A percentile compares a stretch with the other conserved stretches of the same genome.
phyloP scores from a whole-genome alignment of 1,140 invertebrate species.

The Drosophila punjabiensis region DNA sequence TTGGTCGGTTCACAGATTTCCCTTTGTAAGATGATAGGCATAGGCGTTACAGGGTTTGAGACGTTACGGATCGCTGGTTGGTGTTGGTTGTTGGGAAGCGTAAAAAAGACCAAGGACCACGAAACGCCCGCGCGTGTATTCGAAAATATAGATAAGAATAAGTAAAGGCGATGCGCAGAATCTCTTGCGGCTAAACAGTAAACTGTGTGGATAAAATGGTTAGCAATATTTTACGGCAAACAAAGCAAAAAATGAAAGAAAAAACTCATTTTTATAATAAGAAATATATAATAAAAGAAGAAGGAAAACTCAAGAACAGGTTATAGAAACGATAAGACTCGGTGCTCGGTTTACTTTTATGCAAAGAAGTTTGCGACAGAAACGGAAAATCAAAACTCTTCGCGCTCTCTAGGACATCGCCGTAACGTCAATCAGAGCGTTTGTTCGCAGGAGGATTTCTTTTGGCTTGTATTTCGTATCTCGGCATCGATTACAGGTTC shows the following conservation, averaged over 20 bases:
- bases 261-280: slow-evolving; percentile 56
- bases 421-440: slow-evolving; percentile 48
- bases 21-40: slow-evolving; percentile 43
- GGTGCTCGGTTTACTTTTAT: slow-evolving; percentile 35
- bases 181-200: slow-evolving; percentile 64
- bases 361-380: slow-evolving; percentile 36
- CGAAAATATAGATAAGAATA: slow-evolving; percentile 61
- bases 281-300: slow-evolving; percentile 50
- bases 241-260: slow-evolving; percentile 55
- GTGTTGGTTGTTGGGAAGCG: slow-evolving; percentile 15
- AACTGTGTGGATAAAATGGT: slow-evolving; percentile 78
- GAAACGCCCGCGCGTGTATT: slow-evolving; percentile 28
- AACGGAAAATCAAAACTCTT: slow-evolving; percentile 41
- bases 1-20: slow-evolving; percentile 48
- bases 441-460: slow-evolving; percentile 23
- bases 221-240: slow-evolving; percentile 74
- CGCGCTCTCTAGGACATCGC: slow-evolving; percentile 28
- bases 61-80: slow-evolving; percentile 46
- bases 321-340: slow-evolving; percentile 37
- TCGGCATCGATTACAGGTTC: slow-evolving; percentile 40
- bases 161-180: slow-evolving; percentile 73
- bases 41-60: slow-evolving; percentile 56
- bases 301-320: slow-evolving; percentile 19
- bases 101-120: slow-evolving; percentile 63
- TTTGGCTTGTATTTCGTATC: slow-evolving; percentile 31